A percentile compares a stretch with the other conserved stretches of the same genome.
These are phyloP conservation scores for Apamea crenata DNA, from an alignment of 2,888 invertebrate species.

Conservation along the genomic window DNA sequence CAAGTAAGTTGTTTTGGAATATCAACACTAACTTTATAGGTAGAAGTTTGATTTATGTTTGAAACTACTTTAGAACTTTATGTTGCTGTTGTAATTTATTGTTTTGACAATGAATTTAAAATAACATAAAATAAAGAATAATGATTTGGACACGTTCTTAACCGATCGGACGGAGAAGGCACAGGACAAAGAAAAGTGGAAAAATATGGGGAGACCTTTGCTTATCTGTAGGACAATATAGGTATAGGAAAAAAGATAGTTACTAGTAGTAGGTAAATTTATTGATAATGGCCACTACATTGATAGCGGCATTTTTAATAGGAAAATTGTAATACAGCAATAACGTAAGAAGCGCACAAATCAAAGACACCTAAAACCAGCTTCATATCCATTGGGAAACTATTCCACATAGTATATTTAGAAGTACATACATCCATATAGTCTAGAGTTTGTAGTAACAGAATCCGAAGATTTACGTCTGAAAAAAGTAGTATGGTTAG, in stretches of 20 bases:
- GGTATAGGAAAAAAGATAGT: too few species aligned
- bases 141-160: too few species aligned
- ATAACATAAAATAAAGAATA: neutral
- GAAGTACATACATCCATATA: slow-evolving; percentile 6
- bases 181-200: too few species aligned
- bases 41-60: neutral
- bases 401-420: slow-evolving; percentile 23
- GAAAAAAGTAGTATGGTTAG: neutral
- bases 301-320: neutral
- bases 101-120: neutral
- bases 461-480: slow-evolving; percentile 1
- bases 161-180: too few species aligned
- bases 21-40: neutral
- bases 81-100: neutral
- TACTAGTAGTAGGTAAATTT: too few species aligned
- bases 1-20: neutral
- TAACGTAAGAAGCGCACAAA: slow-evolving; percentile 8
- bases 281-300: too few species aligned
- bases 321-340: slow-evolving; percentile 3
- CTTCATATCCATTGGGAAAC: neutral
- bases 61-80: neutral
- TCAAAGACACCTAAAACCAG: neutral
- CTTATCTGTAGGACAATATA: too few species aligned
- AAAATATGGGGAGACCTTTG: too few species aligned
- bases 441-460: neutral